Percentiles rank a stretch among this genome's conserved stretches.
Evolutionary conservation across 2,888 invertebrate genomes (phyloP).

Genomic region (Oxytorus armatus): DNA sequence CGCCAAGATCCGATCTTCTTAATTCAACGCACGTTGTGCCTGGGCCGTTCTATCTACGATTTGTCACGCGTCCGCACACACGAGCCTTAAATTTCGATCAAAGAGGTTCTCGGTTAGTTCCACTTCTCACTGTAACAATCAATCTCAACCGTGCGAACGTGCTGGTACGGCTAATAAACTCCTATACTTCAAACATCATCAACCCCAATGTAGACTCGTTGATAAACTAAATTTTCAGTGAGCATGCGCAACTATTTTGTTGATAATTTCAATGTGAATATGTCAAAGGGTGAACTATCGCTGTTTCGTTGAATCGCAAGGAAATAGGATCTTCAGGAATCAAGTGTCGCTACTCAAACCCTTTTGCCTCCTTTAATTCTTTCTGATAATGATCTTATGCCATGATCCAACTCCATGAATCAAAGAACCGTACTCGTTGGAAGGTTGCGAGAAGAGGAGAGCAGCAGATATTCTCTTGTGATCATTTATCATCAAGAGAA

Average conservation of each 20-base stretch:
- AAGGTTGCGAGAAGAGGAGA: constrained; percentile 46
- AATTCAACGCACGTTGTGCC: constrained; percentile 61
- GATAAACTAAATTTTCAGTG: neutral
- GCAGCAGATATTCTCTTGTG: constrained; percentile 51
- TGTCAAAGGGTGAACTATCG: neutral
- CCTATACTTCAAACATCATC: constrained; percentile 25
- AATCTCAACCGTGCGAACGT: constrained; percentile 50
- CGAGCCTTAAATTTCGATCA: constrained; percentile 55
- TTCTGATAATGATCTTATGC: constrained; percentile 57
- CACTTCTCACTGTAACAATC: constrained; percentile 59
- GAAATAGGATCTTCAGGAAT: neutral
- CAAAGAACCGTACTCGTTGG: constrained; percentile 69
- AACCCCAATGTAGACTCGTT: neutral
- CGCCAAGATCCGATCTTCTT: constrained; percentile 43
- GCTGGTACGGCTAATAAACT: constrained; percentile 20
- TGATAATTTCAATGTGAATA: too few relatives aligned
- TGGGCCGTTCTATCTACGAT: constrained; percentile 58
- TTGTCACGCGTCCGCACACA: constrained; percentile 65
- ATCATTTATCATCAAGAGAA: constrained; percentile 75
- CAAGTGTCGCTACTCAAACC: neutral
- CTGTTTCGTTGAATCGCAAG: neutral
- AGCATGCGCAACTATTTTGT: too few relatives aligned
- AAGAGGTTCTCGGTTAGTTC: constrained; percentile 58
- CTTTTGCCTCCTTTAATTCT: constrained; percentile 35
- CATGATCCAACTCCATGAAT: constrained; percentile 60